Base-by-base conservation (phyloP, 2,797 vertebrate species). In the Hypotaenidia philippensis region DNA sequence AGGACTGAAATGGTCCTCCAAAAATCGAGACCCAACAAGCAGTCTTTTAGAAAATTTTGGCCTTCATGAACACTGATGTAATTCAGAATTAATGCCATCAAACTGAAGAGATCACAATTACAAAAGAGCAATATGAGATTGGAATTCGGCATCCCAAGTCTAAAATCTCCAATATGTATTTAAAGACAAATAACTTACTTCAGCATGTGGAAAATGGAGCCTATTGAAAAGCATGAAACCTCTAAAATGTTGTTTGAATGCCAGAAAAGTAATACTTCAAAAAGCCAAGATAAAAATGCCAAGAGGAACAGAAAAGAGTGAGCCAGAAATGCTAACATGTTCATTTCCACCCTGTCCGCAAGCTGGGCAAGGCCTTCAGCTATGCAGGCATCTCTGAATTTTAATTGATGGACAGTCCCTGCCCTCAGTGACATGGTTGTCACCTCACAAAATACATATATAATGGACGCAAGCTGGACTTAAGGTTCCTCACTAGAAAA, bases 51-150 rank as follows among this genome's bases (percentile, higher is more conserved):
- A 93, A 92, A 96, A 94, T 29, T 11, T 83, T 89, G 87, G 89
- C 65, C 44, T 90, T 69, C 53, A 15, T 41, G 44, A 81, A 83
- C 76, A 87, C 64, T 92, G 89, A 87, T 92, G 82, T 91, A 96
- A 93, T 91, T 91, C 82, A 85, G 78, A 60, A 96, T 94, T 89
- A 92, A 85, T 91, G 79, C 76, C 81, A 92, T 17, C 1, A 2
- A 94, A 29, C 64, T 92, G 61, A 81, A 92, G 80, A 93, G 57
- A 91, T 86, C 96, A 52, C 57, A 89, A 63, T 66, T 88, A 80
- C 55, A 92, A 92, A 95, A 91, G 69, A 92, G 79, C 72, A 92
- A 92, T 72, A 83, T 72, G 76, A 91, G 57, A 86, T 59, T 77
- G 32, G 76, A 93, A 15, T 85, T 87, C 80, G 66, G 69, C 55